Conservation (phyloP, 2,888 invertebrate species). For the Lamellibrachia columna region DNA sequence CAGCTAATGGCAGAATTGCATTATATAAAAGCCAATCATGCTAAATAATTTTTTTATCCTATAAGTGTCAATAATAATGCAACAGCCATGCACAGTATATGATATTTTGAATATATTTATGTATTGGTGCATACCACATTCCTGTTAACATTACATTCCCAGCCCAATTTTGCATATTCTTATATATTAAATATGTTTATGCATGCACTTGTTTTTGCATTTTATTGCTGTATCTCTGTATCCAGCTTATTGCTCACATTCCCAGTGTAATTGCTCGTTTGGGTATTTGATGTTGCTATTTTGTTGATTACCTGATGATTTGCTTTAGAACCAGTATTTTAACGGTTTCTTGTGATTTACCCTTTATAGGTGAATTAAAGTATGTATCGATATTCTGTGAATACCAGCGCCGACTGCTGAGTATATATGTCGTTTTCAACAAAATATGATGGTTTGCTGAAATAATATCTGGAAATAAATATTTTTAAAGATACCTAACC, state of each 20-base stretch:
- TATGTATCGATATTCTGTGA: not conserved
- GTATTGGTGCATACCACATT: not conserved
- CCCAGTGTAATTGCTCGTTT: not conserved
- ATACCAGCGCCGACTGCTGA: too few relatives aligned
- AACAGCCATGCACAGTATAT: not conserved
- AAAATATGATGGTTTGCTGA: too few relatives aligned
- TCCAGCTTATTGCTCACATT: not conserved
- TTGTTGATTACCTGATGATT: not conserved
- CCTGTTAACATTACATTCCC: not conserved
- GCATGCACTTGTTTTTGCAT: not conserved
- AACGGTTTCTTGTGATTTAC: not conserved
- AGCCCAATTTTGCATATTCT: not conserved
- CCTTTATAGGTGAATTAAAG: not conserved
- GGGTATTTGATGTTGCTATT: not conserved
- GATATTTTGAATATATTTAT: constrained; percentile 4
- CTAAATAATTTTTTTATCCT: not conserved
- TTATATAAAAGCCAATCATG: not conserved
- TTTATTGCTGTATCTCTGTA: not conserved
- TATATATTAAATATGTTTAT: not conserved
- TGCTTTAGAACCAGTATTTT: not conserved
- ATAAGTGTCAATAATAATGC: not conserved
- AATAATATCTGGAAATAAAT: too few relatives aligned
- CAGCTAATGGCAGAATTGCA: not conserved
- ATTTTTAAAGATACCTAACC: too few relatives aligned
- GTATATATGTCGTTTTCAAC: too few relatives aligned